phyloP scores from a whole-genome alignment of 2,797 vertebrate genomes.

The Spinibarbus caldwelli region DNA sequence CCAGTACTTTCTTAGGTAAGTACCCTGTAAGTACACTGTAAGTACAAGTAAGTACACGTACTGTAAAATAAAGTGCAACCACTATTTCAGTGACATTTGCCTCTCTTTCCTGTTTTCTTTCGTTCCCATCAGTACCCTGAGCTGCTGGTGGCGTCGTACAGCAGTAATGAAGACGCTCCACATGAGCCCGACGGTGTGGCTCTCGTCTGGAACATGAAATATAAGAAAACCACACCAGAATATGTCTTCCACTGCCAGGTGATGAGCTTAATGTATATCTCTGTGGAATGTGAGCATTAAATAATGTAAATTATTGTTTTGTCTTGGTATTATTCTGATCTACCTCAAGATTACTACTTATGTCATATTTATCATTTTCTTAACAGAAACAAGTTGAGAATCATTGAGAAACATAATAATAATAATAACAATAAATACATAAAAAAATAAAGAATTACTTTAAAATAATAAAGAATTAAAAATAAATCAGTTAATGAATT shows the following conservation, averaged over 20 bases:
- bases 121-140: conserved; percentile 87
- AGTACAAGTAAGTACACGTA: too few species aligned
- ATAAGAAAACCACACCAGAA: conserved; percentile 95
- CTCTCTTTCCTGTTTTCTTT: not conserved
- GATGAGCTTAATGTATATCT: conserved; percentile 37
- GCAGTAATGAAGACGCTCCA: conserved; percentile 95
- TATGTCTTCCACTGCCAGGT: conserved; percentile 99
- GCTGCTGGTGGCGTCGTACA: conserved; percentile 93
- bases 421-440: not conserved
- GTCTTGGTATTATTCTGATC: too few species aligned
- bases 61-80: too few species aligned
- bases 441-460: too few species aligned
- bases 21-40: too few species aligned
- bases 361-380: too few species aligned
- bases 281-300: not conserved
- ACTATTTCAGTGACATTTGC: not conserved
- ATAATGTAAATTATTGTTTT: not conserved
- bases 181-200: conserved; percentile 97
- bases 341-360: not conserved
- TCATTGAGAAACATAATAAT: not conserved
- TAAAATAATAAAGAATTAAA: not conserved
- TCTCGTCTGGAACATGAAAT: conserved; percentile 99
- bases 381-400: not conserved
- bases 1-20: too few species aligned
- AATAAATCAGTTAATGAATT: not conserved